phyloP scores from a whole-genome alignment of 2,113 vertebrate genomes.

The Ardeotis arabs region DNA sequence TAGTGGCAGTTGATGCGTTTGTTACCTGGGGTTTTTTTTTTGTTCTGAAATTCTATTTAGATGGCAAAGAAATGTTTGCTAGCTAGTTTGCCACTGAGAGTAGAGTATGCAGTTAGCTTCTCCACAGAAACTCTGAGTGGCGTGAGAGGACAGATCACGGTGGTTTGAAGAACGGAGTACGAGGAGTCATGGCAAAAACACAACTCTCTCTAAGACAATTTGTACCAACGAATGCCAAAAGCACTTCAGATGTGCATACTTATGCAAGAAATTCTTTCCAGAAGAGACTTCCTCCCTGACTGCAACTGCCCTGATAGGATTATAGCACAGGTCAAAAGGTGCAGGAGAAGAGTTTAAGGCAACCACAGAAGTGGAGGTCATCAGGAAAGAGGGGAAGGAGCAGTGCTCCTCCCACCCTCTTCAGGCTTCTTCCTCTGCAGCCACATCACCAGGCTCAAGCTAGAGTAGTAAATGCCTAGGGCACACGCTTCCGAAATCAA shows the following conservation, averaged over 20 bases:
- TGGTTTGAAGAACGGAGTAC: not conserved
- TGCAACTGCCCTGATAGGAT: not conserved
- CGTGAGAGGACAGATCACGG: not conserved
- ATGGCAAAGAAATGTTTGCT: not conserved
- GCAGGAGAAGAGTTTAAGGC: not conserved
- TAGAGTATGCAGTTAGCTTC: not conserved
- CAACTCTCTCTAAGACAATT: not conserved
- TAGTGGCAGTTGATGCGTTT: not conserved
- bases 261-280: not conserved
- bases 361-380: not conserved
- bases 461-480: not conserved
- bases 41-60: not conserved
- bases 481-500: not conserved
- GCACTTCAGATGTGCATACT: not conserved
- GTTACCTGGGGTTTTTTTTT: not conserved
- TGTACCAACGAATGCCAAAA: not conserved
- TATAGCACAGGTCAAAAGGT: not conserved
- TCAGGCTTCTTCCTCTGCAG: not conserved
- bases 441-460: not conserved
- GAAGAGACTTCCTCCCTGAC: not conserved
- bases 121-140: not conserved
- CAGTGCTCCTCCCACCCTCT: not conserved
- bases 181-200: not conserved
- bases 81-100: not conserved
- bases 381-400: slow-evolving; percentile 11